phyloP scores from a whole-genome alignment of 2,113 vertebrate species.

The Sphyrna mokarran region DNA sequence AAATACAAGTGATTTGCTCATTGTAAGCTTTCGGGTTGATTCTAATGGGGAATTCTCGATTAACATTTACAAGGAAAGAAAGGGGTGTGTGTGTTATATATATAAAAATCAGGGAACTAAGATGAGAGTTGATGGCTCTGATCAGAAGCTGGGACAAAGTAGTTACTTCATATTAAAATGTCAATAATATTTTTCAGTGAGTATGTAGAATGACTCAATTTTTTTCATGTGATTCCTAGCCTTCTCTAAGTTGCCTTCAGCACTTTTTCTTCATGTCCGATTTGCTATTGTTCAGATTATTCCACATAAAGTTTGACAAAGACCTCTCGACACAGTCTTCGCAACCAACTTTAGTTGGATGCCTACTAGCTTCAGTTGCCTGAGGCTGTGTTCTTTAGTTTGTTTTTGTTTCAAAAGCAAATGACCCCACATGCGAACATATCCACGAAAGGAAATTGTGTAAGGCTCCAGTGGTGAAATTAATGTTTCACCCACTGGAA shows the following conservation, averaged over 20 bases:
- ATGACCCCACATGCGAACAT: background rate
- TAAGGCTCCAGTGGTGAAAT: slow-evolving; percentile 7
- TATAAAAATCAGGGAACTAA: background rate
- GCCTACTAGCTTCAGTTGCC: background rate
- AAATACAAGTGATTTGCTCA: background rate
- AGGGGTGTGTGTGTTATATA: too few relatives aligned
- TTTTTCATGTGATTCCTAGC: background rate
- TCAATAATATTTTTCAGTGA: background rate
- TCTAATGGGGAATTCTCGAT: background rate
- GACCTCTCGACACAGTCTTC: background rate
- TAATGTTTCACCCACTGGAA: background rate
- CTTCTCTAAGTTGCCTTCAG: background rate
- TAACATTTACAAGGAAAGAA: background rate
- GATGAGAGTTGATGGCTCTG: background rate
- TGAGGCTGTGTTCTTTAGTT: background rate
- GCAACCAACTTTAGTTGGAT: background rate
- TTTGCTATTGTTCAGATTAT: background rate
- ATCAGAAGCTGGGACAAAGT: background rate
- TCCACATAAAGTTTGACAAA: background rate
- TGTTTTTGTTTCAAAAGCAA: slow-evolving; percentile 14
- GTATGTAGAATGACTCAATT: background rate
- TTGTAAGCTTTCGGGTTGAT: background rate
- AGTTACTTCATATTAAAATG: background rate
- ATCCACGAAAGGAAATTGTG: background rate
- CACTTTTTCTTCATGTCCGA: background rate